These are phyloP conservation scores for Macquaria ambigua DNA, from an alignment of 2,113 vertebrate species.

Conservation along the genomic window DNA sequence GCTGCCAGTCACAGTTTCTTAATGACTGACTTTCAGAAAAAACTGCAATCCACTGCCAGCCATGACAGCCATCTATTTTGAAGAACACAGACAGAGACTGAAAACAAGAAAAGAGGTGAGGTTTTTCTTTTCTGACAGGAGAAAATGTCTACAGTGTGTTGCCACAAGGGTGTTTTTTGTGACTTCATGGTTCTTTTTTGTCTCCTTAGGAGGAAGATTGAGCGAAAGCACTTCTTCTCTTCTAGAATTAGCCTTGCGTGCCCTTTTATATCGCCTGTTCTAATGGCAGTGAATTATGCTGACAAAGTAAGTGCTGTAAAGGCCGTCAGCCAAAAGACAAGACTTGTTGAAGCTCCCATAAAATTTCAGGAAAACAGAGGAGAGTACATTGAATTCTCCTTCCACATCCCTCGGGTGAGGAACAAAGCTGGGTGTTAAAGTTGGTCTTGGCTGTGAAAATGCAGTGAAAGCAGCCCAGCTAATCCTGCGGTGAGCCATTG, in stretches of 20 bases:
- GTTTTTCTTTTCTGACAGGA: not conserved
- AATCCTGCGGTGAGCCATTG: conserved; percentile 56
- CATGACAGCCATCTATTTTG: conserved; percentile 15
- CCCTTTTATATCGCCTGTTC: conserved; percentile 32
- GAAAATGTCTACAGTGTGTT: conserved; percentile 16
- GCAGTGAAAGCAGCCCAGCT: conserved; percentile 43
- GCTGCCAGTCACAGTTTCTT: not conserved
- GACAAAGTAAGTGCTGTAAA: conserved; percentile 66
- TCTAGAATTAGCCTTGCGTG: conserved; percentile 31
- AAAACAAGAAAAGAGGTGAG: not conserved
- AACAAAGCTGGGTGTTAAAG: conserved; percentile 50
- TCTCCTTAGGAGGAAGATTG: conserved; percentile 24
- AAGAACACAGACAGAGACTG: conserved; percentile 16
- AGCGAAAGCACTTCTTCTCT: conserved; percentile 41
- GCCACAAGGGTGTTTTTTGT: conserved; percentile 1
- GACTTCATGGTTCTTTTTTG: conserved; percentile 6
- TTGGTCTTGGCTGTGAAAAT: conserved; percentile 52
- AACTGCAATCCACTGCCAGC: not conserved
- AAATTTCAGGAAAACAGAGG: conserved; percentile 45
- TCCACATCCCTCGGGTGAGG: conserved; percentile 17
- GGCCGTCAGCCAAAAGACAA: conserved; percentile 54
- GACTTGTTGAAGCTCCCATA: conserved; percentile 26
- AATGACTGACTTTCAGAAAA: conserved; percentile 13
- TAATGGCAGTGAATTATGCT: conserved; percentile 59
- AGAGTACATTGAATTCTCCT: conserved; percentile 41